Percentiles rank a stretch among this genome's conserved stretches.
These are phyloP conservation scores for Amphipyra berbera DNA, from an alignment of 2,888 invertebrate species.

Conservation along the genomic window DNA sequence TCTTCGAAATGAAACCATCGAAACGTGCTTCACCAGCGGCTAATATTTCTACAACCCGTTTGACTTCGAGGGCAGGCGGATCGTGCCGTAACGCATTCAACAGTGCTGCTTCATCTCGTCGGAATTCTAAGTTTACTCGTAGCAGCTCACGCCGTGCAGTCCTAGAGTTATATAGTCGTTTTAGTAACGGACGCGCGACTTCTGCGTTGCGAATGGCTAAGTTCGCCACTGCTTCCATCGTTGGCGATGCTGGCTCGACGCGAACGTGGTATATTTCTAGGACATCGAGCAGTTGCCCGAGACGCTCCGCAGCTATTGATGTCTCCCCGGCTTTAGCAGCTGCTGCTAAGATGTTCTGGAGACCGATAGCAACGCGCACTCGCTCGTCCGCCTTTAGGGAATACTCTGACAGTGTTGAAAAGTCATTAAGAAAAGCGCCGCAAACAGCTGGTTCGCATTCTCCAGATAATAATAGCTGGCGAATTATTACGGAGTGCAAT, in stretches of 20 bases:
- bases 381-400: slow-evolving; percentile 65
- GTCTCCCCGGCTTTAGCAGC: slow-evolving; percentile 49
- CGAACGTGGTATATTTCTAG: slow-evolving; percentile 63
- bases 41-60: slow-evolving; percentile 56
- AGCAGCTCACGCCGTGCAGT: slow-evolving; percentile 71
- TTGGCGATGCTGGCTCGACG: slow-evolving; percentile 55
- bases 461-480: slow-evolving; percentile 65
- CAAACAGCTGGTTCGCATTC: slow-evolving; percentile 53
- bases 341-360: slow-evolving; percentile 59
- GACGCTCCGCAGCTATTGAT: slow-evolving; percentile 30
- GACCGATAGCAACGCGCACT: slow-evolving; percentile 46
- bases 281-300: slow-evolving; percentile 63
- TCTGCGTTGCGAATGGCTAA: slow-evolving; percentile 57
- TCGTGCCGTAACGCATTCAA: slow-evolving; percentile 76
- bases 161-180: slow-evolving; percentile 62
- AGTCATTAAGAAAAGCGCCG: slow-evolving; percentile 64
- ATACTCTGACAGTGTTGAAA: slow-evolving; percentile 71
- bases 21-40: slow-evolving; percentile 42
- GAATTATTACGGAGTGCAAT: slow-evolving; percentile 74
- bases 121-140: slow-evolving; percentile 64
- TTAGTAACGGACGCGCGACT: slow-evolving; percentile 55
- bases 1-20: slow-evolving; percentile 66
- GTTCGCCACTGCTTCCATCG: slow-evolving; percentile 56
- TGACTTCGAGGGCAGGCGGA: slow-evolving; percentile 55
- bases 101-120: slow-evolving; percentile 69